Percentiles rank a stretch among this genome's conserved stretches.
Conservation (phyloP, 2,888 invertebrate genomes). For the Drosophila setosimentum region DNA sequence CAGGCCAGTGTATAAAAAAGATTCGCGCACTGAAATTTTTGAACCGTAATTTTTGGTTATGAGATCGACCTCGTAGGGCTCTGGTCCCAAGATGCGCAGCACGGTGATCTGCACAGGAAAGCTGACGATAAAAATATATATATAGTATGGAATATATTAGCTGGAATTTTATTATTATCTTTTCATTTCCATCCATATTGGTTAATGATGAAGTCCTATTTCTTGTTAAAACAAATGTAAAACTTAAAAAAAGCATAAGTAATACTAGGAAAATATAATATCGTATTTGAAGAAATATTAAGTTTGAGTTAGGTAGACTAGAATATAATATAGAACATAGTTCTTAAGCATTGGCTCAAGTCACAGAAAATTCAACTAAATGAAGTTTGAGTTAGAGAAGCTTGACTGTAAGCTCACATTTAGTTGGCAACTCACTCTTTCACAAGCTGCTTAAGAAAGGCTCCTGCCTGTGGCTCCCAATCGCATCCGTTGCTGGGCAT, state of each 20-base stretch:
- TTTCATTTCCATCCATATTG: not conserved
- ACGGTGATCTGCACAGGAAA: constrained; percentile 66
- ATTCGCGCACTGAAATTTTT: constrained; percentile 84
- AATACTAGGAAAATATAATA: not conserved
- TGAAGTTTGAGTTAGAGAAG: not conserved
- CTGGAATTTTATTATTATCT: not conserved
- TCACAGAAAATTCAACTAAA: not conserved
- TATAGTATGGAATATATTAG: not conserved
- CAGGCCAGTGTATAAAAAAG: constrained; percentile 83
- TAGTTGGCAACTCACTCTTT: constrained; percentile 86
- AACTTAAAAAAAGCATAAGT: not conserved
- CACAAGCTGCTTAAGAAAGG: constrained; percentile 87
- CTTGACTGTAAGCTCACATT: not conserved
- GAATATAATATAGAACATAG: not conserved
- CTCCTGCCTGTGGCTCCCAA: constrained; percentile 87
- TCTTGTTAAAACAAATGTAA: no score
- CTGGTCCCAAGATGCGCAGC: constrained; percentile 13
- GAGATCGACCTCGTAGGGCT: constrained; percentile 85
- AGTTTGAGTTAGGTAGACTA: not conserved
- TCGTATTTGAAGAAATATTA: not conserved
- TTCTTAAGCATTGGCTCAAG: not conserved
- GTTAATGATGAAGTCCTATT: no score
- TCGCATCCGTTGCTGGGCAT: constrained; percentile 87
- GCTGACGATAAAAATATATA: constrained; percentile 39
- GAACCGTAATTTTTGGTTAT: constrained; percentile 75